Evolutionary conservation across 2,113 vertebrate species (phyloP).

Genomic region (Callaeas wilsoni): DNA sequence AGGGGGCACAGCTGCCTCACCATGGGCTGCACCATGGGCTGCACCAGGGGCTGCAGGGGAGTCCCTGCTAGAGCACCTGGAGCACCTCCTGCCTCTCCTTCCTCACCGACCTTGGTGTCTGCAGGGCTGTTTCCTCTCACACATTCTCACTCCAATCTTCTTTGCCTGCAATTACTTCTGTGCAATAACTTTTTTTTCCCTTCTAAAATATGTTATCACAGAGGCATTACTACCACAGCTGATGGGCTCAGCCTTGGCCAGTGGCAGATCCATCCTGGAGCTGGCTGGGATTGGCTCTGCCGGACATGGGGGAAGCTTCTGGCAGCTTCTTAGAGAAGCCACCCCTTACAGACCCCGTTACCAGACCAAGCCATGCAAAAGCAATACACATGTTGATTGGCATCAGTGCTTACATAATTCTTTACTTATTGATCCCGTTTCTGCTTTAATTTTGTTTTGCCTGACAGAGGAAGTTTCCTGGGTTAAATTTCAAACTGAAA

Average conservation of each 20-base stretch:
- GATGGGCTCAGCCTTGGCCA: background rate
- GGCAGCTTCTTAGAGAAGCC: background rate
- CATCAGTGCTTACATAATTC: background rate
- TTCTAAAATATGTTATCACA: background rate
- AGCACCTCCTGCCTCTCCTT: background rate
- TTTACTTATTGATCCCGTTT: background rate
- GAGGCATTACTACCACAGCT: background rate
- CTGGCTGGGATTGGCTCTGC: background rate
- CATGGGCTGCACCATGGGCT: background rate
- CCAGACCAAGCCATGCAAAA: background rate
- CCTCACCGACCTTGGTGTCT: fast-evolving
- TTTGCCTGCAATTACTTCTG: background rate
- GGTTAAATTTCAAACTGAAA: background rate
- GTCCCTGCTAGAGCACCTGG: background rate
- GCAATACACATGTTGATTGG: background rate
- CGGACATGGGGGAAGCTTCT: background rate
- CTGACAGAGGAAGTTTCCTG: background rate
- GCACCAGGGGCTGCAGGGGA: fast-evolving
- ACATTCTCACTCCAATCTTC: background rate
- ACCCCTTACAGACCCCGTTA: background rate
- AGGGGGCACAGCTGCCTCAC: background rate
- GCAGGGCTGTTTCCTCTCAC: background rate
- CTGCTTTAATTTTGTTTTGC: background rate
- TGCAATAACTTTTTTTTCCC: background rate
- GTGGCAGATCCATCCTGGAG: background rate